Evolutionary conservation across 2,888 invertebrate genomes (phyloP), one percentile per base, ranked within the genome.

Genomic region (Oligia strigilis): DNA sequence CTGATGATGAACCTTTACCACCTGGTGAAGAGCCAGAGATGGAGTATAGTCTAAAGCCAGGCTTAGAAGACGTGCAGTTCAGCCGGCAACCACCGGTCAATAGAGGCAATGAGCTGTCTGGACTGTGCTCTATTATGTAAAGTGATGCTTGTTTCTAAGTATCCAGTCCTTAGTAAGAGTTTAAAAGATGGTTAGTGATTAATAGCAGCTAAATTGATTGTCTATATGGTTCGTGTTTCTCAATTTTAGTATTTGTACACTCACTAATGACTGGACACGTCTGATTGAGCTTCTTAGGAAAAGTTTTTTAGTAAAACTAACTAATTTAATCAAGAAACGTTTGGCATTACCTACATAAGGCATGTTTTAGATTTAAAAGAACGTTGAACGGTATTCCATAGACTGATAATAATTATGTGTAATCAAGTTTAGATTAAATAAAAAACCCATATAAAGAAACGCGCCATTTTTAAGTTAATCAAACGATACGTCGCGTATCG

Each of bases 71-170:
- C 75, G 97, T 98, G 66, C 97, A 97, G 87, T 96, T 99, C 73
- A 98, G 98, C 85, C 97, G 98, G 90, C 97, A 98, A 88, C 98
- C 98, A 5, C 98, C 98, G 0, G 97, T 98, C 67, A 97, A 97
- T 80, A 98, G 97, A 93, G 99, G 99, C 55, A 97, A 97, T 83
- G 99, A 99, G 93, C 97, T 98, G 40, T 99, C 99, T 0, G 99
- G 98, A 55, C 97, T 99, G 89, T 99, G 99, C 96, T 98, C 98
- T 74, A 98, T 99, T 90, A 98, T 98, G 98, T 98, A 74, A 78
- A 19, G 2, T 9, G 2, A n/a, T 55, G 2, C 14, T 43, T 11
- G 23, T 52, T 83, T 29, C 29, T 29, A 40, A 11, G 29, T 60
- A 0, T 81, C 43, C 71, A 75, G 81, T 62, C 79, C 23, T 83